Evolutionary conservation across 2,888 invertebrate species (phyloP).

Genomic region (Melanchra persicariae): DNA sequence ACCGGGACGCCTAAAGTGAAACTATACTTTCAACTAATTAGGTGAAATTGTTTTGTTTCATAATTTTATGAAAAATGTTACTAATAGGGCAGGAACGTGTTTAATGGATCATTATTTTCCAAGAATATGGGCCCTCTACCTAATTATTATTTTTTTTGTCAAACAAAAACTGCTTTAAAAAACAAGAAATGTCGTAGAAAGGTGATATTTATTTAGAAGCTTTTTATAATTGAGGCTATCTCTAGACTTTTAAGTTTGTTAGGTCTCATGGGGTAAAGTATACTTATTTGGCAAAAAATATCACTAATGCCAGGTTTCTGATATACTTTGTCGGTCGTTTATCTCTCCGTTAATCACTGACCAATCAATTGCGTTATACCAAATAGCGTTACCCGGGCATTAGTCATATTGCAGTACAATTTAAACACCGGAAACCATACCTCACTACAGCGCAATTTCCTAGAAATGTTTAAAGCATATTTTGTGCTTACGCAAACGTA

Average conservation of each 20-base stretch:
- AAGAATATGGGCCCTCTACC: too few species aligned
- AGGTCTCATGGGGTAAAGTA: too few species aligned
- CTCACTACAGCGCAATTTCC: conserved; percentile 46
- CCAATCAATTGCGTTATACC: too few species aligned
- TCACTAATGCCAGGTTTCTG: too few species aligned
- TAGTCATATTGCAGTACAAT: not conserved
- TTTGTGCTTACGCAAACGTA: conserved; percentile 74
- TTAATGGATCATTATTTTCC: conserved; percentile 1
- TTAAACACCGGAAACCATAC: conserved; percentile 30
- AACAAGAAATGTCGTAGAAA: too few species aligned
- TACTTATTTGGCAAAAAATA: too few species aligned
- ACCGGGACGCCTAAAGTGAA: conserved; percentile 78
- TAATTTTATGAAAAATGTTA: not conserved
- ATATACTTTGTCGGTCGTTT: too few species aligned
- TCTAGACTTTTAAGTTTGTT: too few species aligned
- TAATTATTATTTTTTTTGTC: not conserved
- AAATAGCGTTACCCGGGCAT: too few species aligned
- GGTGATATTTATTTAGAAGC: too few species aligned
- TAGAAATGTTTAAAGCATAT: conserved; percentile 39
- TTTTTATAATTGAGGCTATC: too few species aligned
- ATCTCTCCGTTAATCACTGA: too few species aligned
- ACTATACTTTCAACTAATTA: conserved; percentile 68
- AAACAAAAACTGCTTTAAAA: not conserved
- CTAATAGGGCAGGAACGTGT: not conserved
- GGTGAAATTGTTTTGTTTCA: conserved; percentile 36